A percentile compares a stretch with the other conserved stretches of the same genome.
Evolutionary conservation across 2,888 invertebrate species (phyloP).

Genomic region (Megamerina dolium): DNA sequence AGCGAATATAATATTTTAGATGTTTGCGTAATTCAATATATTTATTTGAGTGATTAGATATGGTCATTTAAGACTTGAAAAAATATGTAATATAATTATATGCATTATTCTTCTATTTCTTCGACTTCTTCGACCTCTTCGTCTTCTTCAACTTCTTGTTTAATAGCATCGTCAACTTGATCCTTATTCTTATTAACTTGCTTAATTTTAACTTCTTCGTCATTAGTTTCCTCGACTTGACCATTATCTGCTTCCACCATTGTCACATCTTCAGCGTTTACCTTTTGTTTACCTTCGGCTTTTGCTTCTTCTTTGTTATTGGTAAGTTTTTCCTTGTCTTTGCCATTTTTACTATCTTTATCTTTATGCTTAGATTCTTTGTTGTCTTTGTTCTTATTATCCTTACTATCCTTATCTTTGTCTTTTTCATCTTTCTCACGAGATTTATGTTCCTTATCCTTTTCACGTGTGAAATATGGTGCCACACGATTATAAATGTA

Average conservation of each 20-base stretch:
- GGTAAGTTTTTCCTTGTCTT: conserved; percentile 8
- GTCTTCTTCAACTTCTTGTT: conserved; percentile 9
- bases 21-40: too few relatives aligned
- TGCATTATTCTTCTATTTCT: conserved; percentile 5
- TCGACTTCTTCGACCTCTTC: conserved; percentile 6
- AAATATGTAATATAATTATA: too few relatives aligned
- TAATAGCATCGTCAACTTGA: too few relatives aligned
- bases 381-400: conserved; percentile 10
- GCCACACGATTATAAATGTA: conserved; percentile 35
- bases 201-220: too few relatives aligned
- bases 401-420: conserved; percentile 15
- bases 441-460: conserved; percentile 27
- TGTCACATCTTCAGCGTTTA: neutral
- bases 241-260: neutral
- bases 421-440: conserved; percentile 21
- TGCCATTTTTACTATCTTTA: conserved; percentile 4
- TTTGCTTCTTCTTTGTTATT: neutral
- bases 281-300: neutral
- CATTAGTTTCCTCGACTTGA: neutral
- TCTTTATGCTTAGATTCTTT: conserved; percentile 9
- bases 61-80: too few relatives aligned
- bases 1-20: too few relatives aligned
- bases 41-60: too few relatives aligned
- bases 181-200: too few relatives aligned
- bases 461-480: conserved; percentile 30